These are phyloP conservation scores for Morpho deidamia DNA, from an alignment of 2,888 invertebrate genomes.

Conservation along the genomic window DNA sequence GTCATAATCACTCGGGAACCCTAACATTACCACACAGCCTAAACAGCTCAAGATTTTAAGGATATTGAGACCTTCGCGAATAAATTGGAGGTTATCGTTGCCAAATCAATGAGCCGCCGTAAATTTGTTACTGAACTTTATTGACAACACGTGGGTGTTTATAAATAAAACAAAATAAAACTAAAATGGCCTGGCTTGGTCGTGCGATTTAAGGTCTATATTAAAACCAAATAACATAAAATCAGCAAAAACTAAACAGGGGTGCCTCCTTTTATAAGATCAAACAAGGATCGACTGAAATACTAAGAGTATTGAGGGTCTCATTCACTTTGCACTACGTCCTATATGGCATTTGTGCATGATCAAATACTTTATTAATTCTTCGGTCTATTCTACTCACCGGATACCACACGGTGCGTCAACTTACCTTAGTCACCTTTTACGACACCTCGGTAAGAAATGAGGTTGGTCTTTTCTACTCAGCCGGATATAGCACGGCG, in stretches of 20 bases:
- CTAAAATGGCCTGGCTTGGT: conserved; percentile 10
- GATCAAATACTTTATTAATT: no score
- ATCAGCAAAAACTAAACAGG: background rate
- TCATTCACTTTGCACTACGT: no score
- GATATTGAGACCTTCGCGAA: conserved; percentile 27
- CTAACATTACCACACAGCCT: conserved; percentile 31
- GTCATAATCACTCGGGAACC: background rate
- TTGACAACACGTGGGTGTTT: background rate
- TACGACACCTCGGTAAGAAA: no score
- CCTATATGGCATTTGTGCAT: no score
- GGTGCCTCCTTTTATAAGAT: no score
- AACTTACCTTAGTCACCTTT: no score
- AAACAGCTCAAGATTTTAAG: conserved; percentile 34
- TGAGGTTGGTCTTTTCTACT: no score
- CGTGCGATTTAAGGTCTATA: conserved; percentile 1
- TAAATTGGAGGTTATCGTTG: conserved; percentile 17
- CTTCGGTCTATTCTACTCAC: no score
- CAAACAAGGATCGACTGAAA: background rate
- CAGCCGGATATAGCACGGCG: no score
- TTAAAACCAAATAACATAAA: background rate
- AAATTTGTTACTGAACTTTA: conserved; percentile 13
- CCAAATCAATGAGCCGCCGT: conserved; percentile 17
- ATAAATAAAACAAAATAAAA: no score
- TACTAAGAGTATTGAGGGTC: no score
- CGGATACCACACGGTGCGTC: no score